A percentile compares a stretch with the other conserved stretches of the same genome.
phyloP scores from a whole-genome alignment of 2,888 invertebrate species.

The Celastrina argiolus region DNA sequence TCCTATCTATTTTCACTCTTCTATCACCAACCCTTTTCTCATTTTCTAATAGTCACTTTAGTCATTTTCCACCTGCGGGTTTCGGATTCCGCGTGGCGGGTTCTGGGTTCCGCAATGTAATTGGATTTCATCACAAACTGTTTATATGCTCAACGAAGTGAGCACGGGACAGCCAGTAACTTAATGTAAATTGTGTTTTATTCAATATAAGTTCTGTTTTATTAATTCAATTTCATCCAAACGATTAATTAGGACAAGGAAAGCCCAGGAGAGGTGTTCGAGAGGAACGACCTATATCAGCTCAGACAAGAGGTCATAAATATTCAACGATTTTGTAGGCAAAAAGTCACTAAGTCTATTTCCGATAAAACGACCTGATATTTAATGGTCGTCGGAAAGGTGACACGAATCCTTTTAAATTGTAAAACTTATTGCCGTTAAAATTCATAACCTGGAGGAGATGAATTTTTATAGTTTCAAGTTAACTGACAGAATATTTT shows the following conservation, averaged over 20 bases:
- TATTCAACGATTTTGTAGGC: conserved; percentile 72
- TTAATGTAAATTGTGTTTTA: too few relatives aligned
- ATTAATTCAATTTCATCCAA: background rate
- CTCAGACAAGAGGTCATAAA: conserved; percentile 62
- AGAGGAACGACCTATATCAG: conserved; percentile 44
- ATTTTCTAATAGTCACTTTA: too few relatives aligned
- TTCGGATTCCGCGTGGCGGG: too few relatives aligned
- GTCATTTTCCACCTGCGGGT: too few relatives aligned
- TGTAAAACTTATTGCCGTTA: conserved; percentile 34
- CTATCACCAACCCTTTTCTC: too few relatives aligned
- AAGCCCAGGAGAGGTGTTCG: conserved; percentile 20
- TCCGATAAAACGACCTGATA: conserved; percentile 60
- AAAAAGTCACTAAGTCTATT: conserved; percentile 57
- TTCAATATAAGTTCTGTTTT: too few relatives aligned
- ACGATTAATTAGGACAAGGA: background rate
- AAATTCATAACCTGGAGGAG: conserved; percentile 17
- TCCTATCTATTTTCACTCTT: too few relatives aligned
- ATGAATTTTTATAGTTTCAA: conserved; percentile 18
- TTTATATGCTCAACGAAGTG: too few relatives aligned
- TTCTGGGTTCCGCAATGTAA: too few relatives aligned
- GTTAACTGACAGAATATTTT: background rate
- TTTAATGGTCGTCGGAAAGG: conserved; percentile 43
- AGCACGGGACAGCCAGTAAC: too few relatives aligned
- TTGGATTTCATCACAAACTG: too few relatives aligned
- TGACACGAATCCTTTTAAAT: conserved; percentile 41